phyloP scores from a whole-genome alignment of 2,888 invertebrate species.

The Sinotaia quadrata region DNA sequence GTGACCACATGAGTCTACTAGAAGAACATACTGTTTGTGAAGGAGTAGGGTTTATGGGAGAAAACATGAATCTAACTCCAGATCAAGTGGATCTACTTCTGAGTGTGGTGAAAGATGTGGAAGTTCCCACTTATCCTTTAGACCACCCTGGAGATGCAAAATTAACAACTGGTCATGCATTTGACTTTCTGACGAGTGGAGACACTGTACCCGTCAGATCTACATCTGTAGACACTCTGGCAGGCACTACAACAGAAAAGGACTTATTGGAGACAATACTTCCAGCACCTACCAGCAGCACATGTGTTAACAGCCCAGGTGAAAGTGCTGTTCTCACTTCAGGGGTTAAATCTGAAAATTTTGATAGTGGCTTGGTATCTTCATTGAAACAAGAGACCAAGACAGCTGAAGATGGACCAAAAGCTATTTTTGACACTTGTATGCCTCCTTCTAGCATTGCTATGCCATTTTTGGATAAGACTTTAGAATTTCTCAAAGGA shows the following conservation, averaged over 20 bases:
- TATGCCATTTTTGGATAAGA: conserved; percentile 14
- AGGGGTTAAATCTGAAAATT: neutral
- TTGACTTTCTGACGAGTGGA: conserved; percentile 13
- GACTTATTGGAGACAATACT: conserved; percentile 13
- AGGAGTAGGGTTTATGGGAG: conserved; percentile 41
- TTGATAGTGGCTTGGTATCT: neutral
- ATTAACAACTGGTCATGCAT: conserved; percentile 17
- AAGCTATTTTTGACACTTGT: neutral
- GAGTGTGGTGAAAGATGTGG: conserved; percentile 60
- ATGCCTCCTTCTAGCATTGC: neutral
- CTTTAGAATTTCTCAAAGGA: conserved; percentile 18
- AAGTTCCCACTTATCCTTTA: conserved; percentile 28
- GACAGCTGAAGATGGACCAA: neutral
- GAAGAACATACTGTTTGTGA: conserved; percentile 32
- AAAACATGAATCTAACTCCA: conserved; percentile 56
- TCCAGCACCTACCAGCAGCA: neutral
- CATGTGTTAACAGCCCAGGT: neutral
- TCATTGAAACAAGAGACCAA: neutral
- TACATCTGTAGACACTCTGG: conserved; percentile 12
- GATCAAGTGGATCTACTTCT: conserved; percentile 53
- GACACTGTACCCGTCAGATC: neutral
- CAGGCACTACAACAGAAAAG: conserved; percentile 17
- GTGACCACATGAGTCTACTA: conserved; percentile 27
- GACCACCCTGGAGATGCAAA: neutral
- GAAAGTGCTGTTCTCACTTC: neutral